These are phyloP conservation scores for Numida meleagris DNA, from an alignment of 2,113 vertebrate species.

Conservation along the genomic window DNA sequence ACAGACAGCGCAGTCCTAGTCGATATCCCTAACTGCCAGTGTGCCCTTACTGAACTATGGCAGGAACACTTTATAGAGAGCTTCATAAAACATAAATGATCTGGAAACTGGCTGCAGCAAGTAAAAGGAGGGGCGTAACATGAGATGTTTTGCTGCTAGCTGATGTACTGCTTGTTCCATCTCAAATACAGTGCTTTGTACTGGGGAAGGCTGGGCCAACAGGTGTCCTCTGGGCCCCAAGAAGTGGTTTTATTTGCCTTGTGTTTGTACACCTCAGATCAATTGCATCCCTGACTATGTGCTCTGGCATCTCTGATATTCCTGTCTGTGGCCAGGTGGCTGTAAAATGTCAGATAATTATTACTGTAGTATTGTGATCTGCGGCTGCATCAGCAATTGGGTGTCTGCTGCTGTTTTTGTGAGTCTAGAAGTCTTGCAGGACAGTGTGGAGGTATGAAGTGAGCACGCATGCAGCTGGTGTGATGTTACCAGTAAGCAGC, in stretches of 20 bases:
- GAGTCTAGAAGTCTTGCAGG: background rate
- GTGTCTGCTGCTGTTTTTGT: background rate
- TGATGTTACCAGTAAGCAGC: background rate
- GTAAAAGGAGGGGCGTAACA: background rate
- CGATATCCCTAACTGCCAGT: background rate
- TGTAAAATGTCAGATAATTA: background rate
- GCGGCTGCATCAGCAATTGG: background rate
- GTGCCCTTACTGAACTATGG: background rate
- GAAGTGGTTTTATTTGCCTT: background rate
- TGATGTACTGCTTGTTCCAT: background rate
- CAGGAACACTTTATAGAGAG: background rate
- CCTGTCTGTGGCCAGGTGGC: background rate
- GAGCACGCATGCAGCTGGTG: fast-evolving
- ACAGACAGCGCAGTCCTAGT: too few relatives aligned
- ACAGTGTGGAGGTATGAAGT: background rate
- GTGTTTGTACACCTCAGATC: background rate
- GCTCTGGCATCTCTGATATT: background rate
- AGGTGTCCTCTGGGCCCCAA: background rate
- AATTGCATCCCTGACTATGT: background rate
- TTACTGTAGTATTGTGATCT: background rate
- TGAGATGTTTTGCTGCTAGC: background rate
- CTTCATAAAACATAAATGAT: background rate
- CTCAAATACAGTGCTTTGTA: background rate
- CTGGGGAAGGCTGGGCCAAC: background rate
- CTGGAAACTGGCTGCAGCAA: background rate